Base-by-base conservation (phyloP, 2,888 invertebrate genomes). In the Leptinotarsa juncta region DNA sequence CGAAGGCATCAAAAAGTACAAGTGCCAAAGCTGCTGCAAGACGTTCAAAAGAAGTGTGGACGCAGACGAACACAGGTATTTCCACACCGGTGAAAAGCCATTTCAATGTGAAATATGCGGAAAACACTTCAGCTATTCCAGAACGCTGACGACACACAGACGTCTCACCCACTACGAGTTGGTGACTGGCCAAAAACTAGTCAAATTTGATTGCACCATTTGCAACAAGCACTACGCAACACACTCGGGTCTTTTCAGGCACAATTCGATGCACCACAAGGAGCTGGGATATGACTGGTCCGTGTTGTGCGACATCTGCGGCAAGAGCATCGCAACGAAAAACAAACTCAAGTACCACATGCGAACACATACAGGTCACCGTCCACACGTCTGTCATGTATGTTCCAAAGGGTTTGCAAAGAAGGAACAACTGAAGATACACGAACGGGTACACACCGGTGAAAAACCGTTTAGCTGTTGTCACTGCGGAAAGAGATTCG, bases 141-240 rank as follows among this genome's bases (percentile, higher is more conserved):
- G 91, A 80, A 90, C 90, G 74, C 81, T 91, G 20, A 88, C 89
- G 3, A 86, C 89, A 0, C 91, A 91, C 79, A 86, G 88, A 2
- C 88, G 88, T 62, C 85, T 87, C 0, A 87, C 89, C 0, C 91
- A 91, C 71, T 90, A 90, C 15, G 89, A 90, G 72, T 83, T 84
- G 12, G 80, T 85, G 78, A 85, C 83, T 7, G 82, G 84, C 48
- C 82, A 82, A 71, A 82, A 87, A 82, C 4, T 84, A 76, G 84
- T 84, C 3, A 84, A 86, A 55, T 87, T 86, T 78, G 86, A 87
- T 57, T 88, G 88, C 74, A 82, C 79, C 4, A 84, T 85, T n/a
- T 88, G 88, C 79, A 84, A 85, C 53, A 87, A 87, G 74, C 84
- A 85, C 51, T 87, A 87, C 71, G 85, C 84, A 4, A 85, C 84